phyloP scores from a whole-genome alignment of 1,140 invertebrate species.

The Drosophila kepulauana region DNA sequence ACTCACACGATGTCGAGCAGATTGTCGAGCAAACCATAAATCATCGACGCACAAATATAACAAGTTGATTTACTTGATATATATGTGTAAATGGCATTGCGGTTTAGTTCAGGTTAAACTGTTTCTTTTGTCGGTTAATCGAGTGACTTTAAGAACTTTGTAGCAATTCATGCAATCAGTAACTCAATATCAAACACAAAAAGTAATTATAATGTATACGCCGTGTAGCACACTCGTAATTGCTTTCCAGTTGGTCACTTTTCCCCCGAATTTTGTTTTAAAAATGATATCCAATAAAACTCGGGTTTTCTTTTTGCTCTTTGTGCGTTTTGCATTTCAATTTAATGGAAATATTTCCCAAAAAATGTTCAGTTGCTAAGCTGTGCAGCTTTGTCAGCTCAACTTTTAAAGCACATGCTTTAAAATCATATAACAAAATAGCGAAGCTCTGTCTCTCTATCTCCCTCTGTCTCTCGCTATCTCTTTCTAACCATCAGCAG shows the following conservation, averaged over 20 bases:
- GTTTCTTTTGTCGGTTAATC: neutral
- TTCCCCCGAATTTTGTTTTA: neutral
- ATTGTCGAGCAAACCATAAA: conserved; percentile 4
- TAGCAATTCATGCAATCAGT: too few species aligned
- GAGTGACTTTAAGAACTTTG: neutral
- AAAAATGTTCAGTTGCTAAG: conserved; percentile 9
- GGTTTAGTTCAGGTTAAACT: conserved; percentile 1
- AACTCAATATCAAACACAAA: neutral
- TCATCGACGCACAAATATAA: conserved; percentile 9
- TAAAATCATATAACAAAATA: conserved; percentile 6
- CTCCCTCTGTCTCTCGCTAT: neutral
- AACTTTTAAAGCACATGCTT: conserved; percentile 1
- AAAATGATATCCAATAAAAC: neutral
- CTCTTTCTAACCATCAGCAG: neutral
- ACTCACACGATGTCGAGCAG: neutral
- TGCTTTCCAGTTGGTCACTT: neutral
- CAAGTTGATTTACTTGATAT: conserved; percentile 8
- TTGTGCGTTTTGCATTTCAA: neutral
- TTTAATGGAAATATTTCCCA: conserved; percentile 5
- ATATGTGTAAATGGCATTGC: neutral
- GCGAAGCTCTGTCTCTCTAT: neutral
- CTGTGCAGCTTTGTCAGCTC: conserved; percentile 1
- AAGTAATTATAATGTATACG: neutral
- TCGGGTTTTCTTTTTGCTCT: neutral
- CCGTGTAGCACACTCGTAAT: neutral